These are phyloP conservation scores for Eclectus roratus DNA, from an alignment of 2,113 vertebrate species.

Conservation along the genomic window DNA sequence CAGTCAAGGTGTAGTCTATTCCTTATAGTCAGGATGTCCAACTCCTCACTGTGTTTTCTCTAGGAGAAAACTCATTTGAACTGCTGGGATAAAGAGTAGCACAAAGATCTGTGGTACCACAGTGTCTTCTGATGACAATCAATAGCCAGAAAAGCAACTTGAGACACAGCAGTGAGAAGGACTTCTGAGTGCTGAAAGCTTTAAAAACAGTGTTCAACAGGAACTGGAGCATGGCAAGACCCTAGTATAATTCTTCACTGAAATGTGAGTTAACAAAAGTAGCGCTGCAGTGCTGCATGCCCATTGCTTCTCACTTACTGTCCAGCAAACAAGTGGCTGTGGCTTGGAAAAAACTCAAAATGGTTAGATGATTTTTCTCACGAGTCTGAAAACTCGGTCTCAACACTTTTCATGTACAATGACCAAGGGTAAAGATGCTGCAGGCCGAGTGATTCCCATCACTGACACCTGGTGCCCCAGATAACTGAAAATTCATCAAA, in stretches of 20 bases:
- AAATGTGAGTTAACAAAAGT: not conserved
- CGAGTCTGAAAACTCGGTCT: not conserved
- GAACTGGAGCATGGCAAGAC: not conserved
- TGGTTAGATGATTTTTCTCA: not conserved
- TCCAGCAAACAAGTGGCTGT: not conserved
- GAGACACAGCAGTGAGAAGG: not conserved
- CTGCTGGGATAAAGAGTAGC: not conserved
- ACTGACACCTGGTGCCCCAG: not conserved
- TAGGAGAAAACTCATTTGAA: not conserved
- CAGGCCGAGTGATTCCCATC: not conserved
- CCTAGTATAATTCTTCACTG: not conserved
- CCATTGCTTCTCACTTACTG: not conserved
- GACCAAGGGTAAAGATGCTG: not conserved
- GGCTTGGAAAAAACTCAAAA: not conserved
- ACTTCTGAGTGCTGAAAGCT: not conserved
- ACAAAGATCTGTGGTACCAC: not conserved
- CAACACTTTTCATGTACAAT: fast-evolving
- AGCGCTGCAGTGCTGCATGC: fast-evolving
- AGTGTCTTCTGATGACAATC: not conserved
- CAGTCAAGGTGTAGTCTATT: not conserved
- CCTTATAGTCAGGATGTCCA: not conserved
- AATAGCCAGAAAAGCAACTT: not conserved
- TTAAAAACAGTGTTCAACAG: not conserved
- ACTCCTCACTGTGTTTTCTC: not conserved
- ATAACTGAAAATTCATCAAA: not conserved